Evolutionary conservation across 2,888 invertebrate genomes (phyloP).

Genomic region (Drosophila mulleri): DNA sequence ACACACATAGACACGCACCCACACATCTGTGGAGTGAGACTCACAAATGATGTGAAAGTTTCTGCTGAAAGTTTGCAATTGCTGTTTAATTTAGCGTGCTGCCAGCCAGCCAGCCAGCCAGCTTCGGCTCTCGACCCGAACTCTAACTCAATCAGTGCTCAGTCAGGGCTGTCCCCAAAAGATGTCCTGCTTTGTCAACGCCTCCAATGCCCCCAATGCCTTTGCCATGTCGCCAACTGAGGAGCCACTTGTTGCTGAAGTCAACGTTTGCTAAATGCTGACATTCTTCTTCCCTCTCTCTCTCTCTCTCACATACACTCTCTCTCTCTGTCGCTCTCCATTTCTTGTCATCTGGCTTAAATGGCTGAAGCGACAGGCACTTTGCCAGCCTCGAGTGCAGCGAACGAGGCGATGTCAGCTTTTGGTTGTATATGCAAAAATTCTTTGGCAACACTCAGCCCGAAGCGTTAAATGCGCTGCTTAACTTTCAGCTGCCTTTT

Average conservation of each 20-base stretch:
- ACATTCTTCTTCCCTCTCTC: neutral
- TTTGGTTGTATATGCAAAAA: conserved; percentile 29
- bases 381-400: conserved; percentile 41
- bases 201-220: neutral
- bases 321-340: neutral
- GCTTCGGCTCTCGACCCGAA: conserved; percentile 34
- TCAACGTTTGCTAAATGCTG: conserved; percentile 40
- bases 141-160: conserved; percentile 72
- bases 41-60: conserved; percentile 71
- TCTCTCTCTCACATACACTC: neutral
- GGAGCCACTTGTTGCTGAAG: conserved; percentile 45
- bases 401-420: conserved; percentile 29
- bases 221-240: conserved; percentile 6
- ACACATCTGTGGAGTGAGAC: conserved; percentile 10
- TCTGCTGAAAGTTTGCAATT: conserved; percentile 81
- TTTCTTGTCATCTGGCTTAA: conserved; percentile 46
- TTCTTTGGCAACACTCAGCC: conserved; percentile 39
- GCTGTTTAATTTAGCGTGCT: conserved; percentile 83
- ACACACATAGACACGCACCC: conserved; percentile 4
- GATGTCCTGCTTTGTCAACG: conserved; percentile 31
- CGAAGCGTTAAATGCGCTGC: conserved; percentile 32
- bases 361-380: conserved; percentile 57
- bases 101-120: conserved; percentile 35
- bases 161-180: conserved; percentile 30
- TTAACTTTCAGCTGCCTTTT: conserved; percentile 28